Base-by-base conservation (phyloP, 2,113 vertebrate species). In the Phaethornis superciliosus region DNA sequence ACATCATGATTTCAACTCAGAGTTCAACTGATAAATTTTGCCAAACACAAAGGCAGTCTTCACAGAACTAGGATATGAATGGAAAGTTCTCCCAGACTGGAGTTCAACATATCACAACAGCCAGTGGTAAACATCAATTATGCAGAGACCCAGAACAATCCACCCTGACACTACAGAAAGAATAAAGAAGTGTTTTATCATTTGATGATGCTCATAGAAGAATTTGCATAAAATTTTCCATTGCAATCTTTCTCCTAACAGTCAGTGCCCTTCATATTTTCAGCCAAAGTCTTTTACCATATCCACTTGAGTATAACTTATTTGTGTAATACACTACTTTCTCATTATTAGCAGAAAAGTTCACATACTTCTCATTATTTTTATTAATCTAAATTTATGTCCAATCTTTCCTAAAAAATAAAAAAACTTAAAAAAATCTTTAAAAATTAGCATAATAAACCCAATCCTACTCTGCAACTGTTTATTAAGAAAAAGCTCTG, bases 321-420 rank as follows among this genome's bases (percentile, higher is more conserved):
- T 56, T 80, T 71, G 19, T 18, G 16, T 62, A 85, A 89, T 46
- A 64, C 21, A 84, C 88, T 90, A 74, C 26, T 85, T 94, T 81
- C 74, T 60, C 42, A 85, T 88, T 91, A 91, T n/a, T 74, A 77
- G n/a, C 74, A 93, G 76, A 93, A 95, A 95, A 95, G 89, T 87
- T 95, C 75, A 77, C 33, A 65, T 47, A 44, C 28, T 89, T 85
- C 68, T 81, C 60, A 89, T 93, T 91, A 88, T 65, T 77, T 44
- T 26, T 37, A 89, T 85, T 82, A 10, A 90, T 89, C 63, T 89
- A 69, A 64, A 89, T 91, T 72, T 90, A 81, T 88, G 7, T 42
- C 82, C 59, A 69, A 27, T 32, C 78, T 40, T 91, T 69, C 4
- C 4, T 16, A 27, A 24, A 75, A 79, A 68, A 15, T 2, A 26